A percentile compares a stretch with the other conserved stretches of the same genome.
These are phyloP conservation scores for Drusus annulatus DNA, from an alignment of 1,140 invertebrate species.

Conservation along the genomic window DNA sequence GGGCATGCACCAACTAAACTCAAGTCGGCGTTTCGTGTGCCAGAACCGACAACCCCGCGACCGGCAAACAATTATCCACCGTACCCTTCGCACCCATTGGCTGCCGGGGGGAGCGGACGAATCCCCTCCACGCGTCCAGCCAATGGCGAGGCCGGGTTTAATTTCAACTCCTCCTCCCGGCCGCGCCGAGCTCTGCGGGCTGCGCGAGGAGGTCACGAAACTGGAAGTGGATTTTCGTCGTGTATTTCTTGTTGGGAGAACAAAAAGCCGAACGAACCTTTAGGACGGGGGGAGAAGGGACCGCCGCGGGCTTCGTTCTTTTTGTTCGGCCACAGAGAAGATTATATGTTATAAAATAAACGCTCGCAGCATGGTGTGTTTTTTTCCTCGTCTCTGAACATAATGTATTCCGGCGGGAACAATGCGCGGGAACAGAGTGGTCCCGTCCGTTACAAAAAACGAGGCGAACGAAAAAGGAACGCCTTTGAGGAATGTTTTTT, in stretches of 20 bases:
- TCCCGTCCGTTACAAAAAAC: conserved; percentile 38
- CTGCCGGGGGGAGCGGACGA: conserved; percentile 33
- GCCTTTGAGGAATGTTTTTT: conserved; percentile 45
- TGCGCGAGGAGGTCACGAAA: conserved; percentile 49
- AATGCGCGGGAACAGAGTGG: conserved; percentile 37
- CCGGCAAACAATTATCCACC: conserved; percentile 41
- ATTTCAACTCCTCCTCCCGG: conserved; percentile 7
- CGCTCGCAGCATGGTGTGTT: conserved; percentile 42
- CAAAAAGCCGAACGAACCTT: conserved; percentile 33
- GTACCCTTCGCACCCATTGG: conserved; percentile 43
- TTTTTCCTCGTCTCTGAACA: conserved; percentile 39
- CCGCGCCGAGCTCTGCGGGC: conserved; percentile 32
- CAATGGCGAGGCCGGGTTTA: conserved; percentile 35
- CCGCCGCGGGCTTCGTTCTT: conserved; percentile 15
- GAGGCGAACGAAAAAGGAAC: conserved; percentile 39
- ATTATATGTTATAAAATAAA: conserved; percentile 50
- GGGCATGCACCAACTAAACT: conserved; percentile 46
- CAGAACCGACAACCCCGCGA: conserved; percentile 43
- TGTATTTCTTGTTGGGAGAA: conserved; percentile 38
- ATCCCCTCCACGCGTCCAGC: conserved; percentile 35
- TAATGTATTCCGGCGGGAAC: conserved; percentile 47
- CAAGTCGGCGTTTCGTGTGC: conserved; percentile 15
- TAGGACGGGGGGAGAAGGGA: conserved; percentile 1
- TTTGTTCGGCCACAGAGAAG: conserved; percentile 46
- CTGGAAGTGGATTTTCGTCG: conserved; percentile 43